Evolutionary conservation across 1,140 invertebrate species (phyloP).

Genomic region (Drosophila takahashii): DNA sequence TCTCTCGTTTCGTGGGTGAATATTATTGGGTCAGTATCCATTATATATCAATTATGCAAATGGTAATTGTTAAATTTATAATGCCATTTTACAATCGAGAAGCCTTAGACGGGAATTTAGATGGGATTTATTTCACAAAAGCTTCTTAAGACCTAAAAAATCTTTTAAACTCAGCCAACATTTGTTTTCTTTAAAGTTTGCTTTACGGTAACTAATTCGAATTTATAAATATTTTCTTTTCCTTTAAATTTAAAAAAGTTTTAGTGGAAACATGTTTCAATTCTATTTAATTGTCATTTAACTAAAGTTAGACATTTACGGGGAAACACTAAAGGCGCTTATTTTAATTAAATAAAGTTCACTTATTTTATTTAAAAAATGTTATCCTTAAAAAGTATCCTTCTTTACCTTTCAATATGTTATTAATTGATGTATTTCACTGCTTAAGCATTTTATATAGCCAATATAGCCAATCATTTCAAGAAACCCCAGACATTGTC

Average conservation of each 20-base stretch:
- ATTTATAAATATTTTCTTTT: too few relatives aligned
- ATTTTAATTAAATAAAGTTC: too few relatives aligned
- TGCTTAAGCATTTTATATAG: not conserved
- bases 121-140: not conserved
- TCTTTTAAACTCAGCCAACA: too few relatives aligned
- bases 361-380: too few relatives aligned
- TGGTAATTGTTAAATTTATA: constrained; percentile 10
- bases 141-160: not conserved
- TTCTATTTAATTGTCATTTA: too few relatives aligned
- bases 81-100: not conserved
- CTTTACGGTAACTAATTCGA: too few relatives aligned
- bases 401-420: not conserved
- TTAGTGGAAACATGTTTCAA: too few relatives aligned
- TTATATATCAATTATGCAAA: constrained; percentile 48
- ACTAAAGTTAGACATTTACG: too few relatives aligned
- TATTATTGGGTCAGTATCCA: constrained; percentile 40
- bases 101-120: not conserved
- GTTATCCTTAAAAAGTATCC: too few relatives aligned
- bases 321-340: too few relatives aligned
- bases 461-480: not conserved
- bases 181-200: not conserved
- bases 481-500: not conserved
- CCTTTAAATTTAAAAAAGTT: too few relatives aligned
- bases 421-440: not conserved
- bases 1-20: not conserved